Evolutionary conservation across 2,113 vertebrate genomes (phyloP).

Genomic region (Excalfactoria chinensis): DNA sequence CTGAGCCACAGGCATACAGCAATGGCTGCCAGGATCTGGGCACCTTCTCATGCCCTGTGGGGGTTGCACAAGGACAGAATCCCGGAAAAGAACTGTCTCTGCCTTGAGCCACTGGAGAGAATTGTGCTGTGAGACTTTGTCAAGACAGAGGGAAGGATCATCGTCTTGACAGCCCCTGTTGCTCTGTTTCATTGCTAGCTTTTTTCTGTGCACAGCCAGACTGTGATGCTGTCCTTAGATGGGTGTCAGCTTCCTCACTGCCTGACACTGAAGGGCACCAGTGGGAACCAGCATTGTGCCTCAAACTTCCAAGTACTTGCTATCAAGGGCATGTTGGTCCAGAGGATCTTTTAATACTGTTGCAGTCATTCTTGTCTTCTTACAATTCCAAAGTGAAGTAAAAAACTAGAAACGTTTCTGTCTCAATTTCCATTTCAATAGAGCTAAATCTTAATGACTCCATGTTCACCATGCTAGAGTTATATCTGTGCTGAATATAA

Average conservation of each 20-base stretch:
- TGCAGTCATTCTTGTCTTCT: not conserved
- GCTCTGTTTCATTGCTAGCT: not conserved
- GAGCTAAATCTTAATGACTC: not conserved
- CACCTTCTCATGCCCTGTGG: constrained; percentile 3
- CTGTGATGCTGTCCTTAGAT: not conserved
- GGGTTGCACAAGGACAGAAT: constrained; percentile 1
- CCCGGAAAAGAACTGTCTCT: not conserved
- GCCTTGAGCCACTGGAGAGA: constrained; percentile 3
- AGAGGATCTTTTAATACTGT: constrained; percentile 33
- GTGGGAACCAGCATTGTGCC: not conserved
- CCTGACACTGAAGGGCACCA: constrained; percentile 7
- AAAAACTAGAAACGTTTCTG: constrained; percentile 48
- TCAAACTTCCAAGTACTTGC: constrained; percentile 26
- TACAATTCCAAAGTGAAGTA: constrained; percentile 17
- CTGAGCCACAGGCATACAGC: not conserved
- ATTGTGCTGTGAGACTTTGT: not conserved
- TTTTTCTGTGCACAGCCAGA: not conserved
- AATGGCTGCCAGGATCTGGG: not conserved
- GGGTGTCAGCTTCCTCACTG: not conserved
- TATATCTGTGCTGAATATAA: constrained; percentile 45
- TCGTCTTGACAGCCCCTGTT: not conserved
- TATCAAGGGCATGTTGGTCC: not conserved
- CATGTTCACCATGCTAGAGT: constrained; percentile 36
- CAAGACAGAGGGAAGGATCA: not conserved
- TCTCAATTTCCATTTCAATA: constrained; percentile 57